phyloP scores from a whole-genome alignment of 2,113 vertebrate genomes.

The Panthera uncia region DNA sequence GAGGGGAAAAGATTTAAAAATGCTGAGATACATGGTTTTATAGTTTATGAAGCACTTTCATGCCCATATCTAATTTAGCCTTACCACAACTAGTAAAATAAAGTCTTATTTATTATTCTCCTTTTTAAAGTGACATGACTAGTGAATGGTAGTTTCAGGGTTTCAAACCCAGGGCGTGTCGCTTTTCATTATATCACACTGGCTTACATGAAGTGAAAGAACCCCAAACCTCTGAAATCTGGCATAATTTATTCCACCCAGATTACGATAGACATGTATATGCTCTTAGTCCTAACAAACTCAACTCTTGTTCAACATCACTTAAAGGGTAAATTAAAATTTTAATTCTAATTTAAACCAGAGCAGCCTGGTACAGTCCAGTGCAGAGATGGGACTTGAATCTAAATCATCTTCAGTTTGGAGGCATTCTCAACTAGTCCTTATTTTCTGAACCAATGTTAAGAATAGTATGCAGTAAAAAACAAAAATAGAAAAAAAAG shows the following conservation, averaged over 20 bases:
- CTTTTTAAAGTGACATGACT: background rate
- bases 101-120: background rate
- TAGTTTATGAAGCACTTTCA: slow-evolving; percentile 20
- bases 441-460: background rate
- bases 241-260: background rate
- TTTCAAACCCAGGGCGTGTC: background rate
- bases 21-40: background rate
- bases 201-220: background rate
- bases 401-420: background rate
- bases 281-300: background rate
- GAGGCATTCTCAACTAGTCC: background rate
- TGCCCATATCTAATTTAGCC: slow-evolving; percentile 18
- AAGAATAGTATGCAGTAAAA: background rate
- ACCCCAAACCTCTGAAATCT: background rate
- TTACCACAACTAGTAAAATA: slow-evolving; percentile 21
- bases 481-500: background rate
- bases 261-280: background rate
- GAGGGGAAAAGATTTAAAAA: background rate
- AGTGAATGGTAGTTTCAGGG: background rate
- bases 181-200: background rate
- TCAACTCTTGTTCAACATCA: slow-evolving; percentile 41
- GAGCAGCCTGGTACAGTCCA: background rate
- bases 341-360: slow-evolving; percentile 51
- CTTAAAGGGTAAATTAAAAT: background rate
- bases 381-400: background rate